These are phyloP conservation scores for Metallyticus violacea DNA, from an alignment of 2,888 invertebrate genomes.

Conservation along the genomic window DNA sequence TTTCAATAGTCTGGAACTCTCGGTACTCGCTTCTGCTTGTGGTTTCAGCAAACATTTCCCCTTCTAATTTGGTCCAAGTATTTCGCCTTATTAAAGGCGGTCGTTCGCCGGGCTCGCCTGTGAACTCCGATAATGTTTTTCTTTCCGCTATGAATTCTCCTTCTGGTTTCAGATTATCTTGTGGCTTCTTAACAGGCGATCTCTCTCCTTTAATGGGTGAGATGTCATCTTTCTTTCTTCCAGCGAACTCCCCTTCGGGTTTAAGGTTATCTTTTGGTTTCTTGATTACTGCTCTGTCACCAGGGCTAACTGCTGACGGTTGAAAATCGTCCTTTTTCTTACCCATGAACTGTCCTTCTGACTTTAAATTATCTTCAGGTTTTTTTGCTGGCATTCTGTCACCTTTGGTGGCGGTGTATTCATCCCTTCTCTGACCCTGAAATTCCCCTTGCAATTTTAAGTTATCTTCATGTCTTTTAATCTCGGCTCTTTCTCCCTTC, in stretches of 20 bases:
- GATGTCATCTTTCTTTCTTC: constrained; percentile 29
- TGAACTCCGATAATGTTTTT: constrained; percentile 66
- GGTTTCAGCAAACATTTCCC: constrained; percentile 68
- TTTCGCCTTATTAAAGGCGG: constrained; percentile 65
- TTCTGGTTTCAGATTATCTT: constrained; percentile 48
- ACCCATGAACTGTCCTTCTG: constrained; percentile 57
- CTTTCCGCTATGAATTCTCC: constrained; percentile 59
- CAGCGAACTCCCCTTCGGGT: constrained; percentile 40
- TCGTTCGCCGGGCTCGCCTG: constrained; percentile 63
- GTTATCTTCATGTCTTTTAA: constrained; percentile 47
- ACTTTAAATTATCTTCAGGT: constrained; percentile 50
- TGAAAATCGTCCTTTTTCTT: constrained; percentile 43
- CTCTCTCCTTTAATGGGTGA: constrained; percentile 44
- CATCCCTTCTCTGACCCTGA: constrained; percentile 41
- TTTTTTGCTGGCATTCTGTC: constrained; percentile 43
- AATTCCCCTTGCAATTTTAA: constrained; percentile 37
- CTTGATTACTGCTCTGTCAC: constrained; percentile 60
- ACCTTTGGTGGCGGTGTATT: constrained; percentile 37
- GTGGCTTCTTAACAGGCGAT: constrained; percentile 37
- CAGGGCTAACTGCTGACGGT: constrained; percentile 46
- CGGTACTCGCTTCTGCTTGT: constrained; percentile 62
- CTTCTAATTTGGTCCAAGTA: constrained; percentile 75
- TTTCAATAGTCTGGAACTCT: constrained; percentile 56
- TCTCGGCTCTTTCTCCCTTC: constrained; percentile 48
- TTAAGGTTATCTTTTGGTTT: constrained; percentile 60